Evolutionary conservation across 2,113 vertebrate species (phyloP), one percentile per base, ranked within the genome.

Genomic region (Oreochromis niloticus): DNA sequence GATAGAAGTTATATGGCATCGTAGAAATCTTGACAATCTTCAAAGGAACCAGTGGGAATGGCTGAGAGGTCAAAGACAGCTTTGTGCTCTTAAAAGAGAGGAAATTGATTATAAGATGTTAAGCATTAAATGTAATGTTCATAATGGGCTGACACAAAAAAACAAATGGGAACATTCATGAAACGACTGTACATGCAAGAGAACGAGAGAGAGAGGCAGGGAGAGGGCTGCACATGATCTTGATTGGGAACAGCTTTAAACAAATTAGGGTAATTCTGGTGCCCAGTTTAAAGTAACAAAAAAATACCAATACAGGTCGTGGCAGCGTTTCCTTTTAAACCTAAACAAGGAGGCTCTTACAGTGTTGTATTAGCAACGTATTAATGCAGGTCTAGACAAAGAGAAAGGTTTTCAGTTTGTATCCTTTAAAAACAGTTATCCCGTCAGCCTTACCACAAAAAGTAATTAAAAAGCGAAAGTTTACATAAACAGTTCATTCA

Each of bases 211-310:
- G 27, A 27, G 17, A 7, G 4, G 30, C 2, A 30, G 54, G 81
- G 66, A 82, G n/a, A 82, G 52, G 27, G 68, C 59, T 84, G 56
- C 81, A 85, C 82, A 57, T 87, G 89, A 89, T 91, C 54, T 81
- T 86, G 82, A 94, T 93, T 88, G 84, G 81, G 81, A 84, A 75
- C 83, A 89, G 46, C 84, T 84, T 91, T 79, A 81, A 89, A 89
- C 80, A 89, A 93, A 91, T 89, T 90, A 85, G 82, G 75, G 2
- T 79, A 71, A 85, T 87, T 84, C 55, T 75, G 68, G 50, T 79
- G 78, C 57, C 82, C 82, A 81, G 90, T 87, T 89, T 88, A 75
- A 91, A 83, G 82, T 84, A 10, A 71, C 19, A 19, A 56, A 66
- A 81, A 84, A 71, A 89, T 14, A 83, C 27, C 63, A 61, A 68